Evolutionary conservation across 2,888 invertebrate species (phyloP).

Genomic region (Synanthedon formicaeformis): DNA sequence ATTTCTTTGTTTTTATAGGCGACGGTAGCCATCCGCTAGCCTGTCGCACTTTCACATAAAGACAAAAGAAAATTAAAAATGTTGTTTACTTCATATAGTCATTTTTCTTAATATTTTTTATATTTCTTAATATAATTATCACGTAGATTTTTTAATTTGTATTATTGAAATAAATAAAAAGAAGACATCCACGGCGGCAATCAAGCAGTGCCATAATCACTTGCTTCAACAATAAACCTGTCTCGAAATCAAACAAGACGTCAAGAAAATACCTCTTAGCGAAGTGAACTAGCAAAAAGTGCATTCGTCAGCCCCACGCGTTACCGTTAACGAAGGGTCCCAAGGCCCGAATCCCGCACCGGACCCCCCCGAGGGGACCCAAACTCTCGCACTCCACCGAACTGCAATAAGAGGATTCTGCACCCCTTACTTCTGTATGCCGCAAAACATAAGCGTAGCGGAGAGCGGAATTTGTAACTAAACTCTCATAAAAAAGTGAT

Average conservation of each 20-base stretch:
- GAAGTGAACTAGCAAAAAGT: slow-evolving; percentile 42
- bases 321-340: slow-evolving; percentile 50
- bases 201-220: too few relatives aligned
- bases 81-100: too few relatives aligned
- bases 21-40: too few relatives aligned
- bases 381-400: slow-evolving; percentile 41
- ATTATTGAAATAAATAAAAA: too few relatives aligned
- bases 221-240: neutral
- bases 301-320: slow-evolving; percentile 54
- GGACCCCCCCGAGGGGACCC: slow-evolving; percentile 14
- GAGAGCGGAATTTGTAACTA: neutral
- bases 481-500: too few relatives aligned
- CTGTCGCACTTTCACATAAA: too few relatives aligned
- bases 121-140: too few relatives aligned
- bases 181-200: too few relatives aligned
- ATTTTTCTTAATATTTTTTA: too few relatives aligned
- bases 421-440: slow-evolving; percentile 40
- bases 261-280: neutral
- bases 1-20: too few relatives aligned
- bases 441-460: slow-evolving; percentile 7
- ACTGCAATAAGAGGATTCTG: slow-evolving; percentile 68
- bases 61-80: too few relatives aligned
- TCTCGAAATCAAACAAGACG: slow-evolving; percentile 3
- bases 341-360: slow-evolving; percentile 9
- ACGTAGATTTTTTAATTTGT: too few relatives aligned